These are phyloP conservation scores for Pherbina coryleti DNA, from an alignment of 2,888 invertebrate genomes.

Conservation along the genomic window DNA sequence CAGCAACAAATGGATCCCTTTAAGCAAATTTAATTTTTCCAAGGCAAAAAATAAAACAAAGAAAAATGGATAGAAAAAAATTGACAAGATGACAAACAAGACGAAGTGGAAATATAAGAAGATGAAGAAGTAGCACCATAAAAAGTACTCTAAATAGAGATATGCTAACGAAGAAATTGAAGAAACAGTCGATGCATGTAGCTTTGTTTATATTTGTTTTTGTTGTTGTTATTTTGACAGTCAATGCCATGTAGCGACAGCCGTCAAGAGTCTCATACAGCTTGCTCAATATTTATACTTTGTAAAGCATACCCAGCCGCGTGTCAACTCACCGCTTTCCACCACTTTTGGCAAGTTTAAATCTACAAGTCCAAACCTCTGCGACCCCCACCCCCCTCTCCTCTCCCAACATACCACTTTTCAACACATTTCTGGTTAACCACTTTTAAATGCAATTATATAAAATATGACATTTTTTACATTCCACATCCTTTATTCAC, in stretches of 20 bases:
- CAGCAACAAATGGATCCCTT: slow-evolving; percentile 15
- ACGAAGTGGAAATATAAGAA: neutral
- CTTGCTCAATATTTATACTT: too few species aligned
- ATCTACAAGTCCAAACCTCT: too few species aligned
- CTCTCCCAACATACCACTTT: neutral
- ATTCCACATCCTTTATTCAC: neutral
- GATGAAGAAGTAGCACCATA: neutral
- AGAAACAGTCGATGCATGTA: neutral
- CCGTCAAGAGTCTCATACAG: too few species aligned
- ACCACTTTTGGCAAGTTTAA: too few species aligned
- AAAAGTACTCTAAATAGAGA: neutral
- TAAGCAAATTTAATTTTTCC: slow-evolving; percentile 44
- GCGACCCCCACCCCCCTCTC: neutral
- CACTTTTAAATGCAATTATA: slow-evolving; percentile 50
- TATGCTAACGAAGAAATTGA: neutral
- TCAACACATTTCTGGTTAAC: slow-evolving; percentile 40
- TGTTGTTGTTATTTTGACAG: neutral
- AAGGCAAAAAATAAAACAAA: slow-evolving; percentile 29
- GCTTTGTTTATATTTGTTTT: neutral
- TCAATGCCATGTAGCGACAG: neutral
- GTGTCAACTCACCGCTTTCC: too few species aligned
- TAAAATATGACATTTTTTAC: slow-evolving; percentile 45
- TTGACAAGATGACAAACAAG: neutral
- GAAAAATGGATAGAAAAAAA: slow-evolving; percentile 22
- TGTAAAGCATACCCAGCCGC: too few species aligned